phyloP scores from a whole-genome alignment of 2,113 vertebrate species.

The Podocnemis expansa region DNA sequence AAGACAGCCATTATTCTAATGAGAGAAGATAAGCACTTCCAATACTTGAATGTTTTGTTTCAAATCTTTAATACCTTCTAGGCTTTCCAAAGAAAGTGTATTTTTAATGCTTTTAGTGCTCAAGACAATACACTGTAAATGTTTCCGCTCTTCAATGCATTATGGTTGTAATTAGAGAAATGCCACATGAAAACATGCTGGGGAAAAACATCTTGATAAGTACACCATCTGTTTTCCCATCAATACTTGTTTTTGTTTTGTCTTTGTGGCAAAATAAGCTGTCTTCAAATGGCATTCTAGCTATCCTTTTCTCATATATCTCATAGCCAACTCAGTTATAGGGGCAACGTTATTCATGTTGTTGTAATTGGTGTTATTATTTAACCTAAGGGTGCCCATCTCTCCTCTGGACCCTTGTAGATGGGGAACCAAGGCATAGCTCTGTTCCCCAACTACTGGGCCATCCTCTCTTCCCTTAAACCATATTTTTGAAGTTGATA shows the following conservation, averaged over 20 bases:
- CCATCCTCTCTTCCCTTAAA: background rate
- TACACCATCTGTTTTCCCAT: background rate
- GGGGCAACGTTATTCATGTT: background rate
- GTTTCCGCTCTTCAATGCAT: background rate
- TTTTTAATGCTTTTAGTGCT: background rate
- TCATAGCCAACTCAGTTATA: background rate
- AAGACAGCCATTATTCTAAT: background rate
- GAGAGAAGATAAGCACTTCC: background rate
- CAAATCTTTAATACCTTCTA: background rate
- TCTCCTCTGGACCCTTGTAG: background rate
- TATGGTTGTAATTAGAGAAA: slow-evolving; percentile 2
- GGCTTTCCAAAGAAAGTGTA: background rate
- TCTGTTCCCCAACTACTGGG: background rate
- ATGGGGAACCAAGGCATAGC: background rate
- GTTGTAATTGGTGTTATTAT: background rate
- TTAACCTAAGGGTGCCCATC: background rate
- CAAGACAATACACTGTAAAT: background rate
- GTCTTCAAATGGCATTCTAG: background rate
- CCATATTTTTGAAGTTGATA: background rate
- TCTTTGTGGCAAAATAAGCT: background rate
- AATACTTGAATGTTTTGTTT: background rate
- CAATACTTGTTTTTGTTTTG: background rate
- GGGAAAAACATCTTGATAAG: background rate
- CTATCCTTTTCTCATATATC: background rate
- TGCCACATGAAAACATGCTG: background rate